Conservation (phyloP, 2,797 vertebrate genomes). For the Chelon auratus region DNA sequence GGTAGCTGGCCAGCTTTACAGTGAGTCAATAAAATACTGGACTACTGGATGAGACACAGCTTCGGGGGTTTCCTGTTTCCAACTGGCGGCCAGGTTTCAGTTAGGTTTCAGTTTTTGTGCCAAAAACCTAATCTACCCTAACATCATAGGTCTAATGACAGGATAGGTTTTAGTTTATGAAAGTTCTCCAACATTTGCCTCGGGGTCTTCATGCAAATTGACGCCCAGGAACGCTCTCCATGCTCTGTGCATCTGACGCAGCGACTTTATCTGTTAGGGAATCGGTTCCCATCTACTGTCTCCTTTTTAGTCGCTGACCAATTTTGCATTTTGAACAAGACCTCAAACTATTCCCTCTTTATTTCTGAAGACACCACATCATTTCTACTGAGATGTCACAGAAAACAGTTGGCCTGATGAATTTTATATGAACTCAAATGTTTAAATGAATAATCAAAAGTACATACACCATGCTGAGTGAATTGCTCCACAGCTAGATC, state of each 20-base stretch:
- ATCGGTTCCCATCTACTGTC: not conserved
- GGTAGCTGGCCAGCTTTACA: too few relatives aligned
- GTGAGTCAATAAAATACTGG: not conserved
- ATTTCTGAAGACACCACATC: not conserved
- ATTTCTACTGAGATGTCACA: not conserved
- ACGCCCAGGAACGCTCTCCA: not conserved
- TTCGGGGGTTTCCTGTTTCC: not conserved
- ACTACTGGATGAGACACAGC: not conserved
- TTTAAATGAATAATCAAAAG: not conserved
- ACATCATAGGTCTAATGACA: not conserved
- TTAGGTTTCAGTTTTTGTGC: too few relatives aligned
- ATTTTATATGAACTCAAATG: too few relatives aligned
- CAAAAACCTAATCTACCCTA: too few relatives aligned
- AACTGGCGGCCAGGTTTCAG: not conserved
- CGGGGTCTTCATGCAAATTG: not conserved
- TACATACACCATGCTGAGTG: slow-evolving; percentile 51
- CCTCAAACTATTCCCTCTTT: not conserved
- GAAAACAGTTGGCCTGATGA: not conserved
- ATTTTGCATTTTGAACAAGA: not conserved
- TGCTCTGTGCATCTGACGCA: not conserved
- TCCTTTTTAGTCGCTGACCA: not conserved
- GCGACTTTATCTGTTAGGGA: too few relatives aligned
- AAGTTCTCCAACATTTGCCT: not conserved
- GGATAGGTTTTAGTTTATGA: not conserved
- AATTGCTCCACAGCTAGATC: slow-evolving; percentile 42